Evolutionary conservation across 2,113 vertebrate genomes (phyloP).

Genomic region (Syngnathus typhle): DNA sequence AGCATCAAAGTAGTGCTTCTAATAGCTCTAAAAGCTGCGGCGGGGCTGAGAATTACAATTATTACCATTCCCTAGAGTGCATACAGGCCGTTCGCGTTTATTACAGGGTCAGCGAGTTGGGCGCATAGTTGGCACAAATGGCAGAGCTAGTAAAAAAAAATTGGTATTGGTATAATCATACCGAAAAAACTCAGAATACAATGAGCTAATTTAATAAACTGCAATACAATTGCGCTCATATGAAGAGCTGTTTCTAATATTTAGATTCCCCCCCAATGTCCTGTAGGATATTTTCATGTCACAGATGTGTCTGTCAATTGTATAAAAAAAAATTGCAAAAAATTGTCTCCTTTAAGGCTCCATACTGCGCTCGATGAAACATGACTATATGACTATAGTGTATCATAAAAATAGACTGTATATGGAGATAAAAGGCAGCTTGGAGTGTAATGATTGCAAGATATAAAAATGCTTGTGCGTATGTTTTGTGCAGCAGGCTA

Average conservation of each 20-base stretch:
- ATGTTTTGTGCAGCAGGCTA: background rate
- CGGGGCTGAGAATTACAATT: constrained; percentile 49
- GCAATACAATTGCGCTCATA: background rate
- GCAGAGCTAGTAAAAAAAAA: constrained; percentile 18
- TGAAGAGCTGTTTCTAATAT: too few species aligned
- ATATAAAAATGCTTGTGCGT: background rate
- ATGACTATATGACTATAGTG: constrained; percentile 31
- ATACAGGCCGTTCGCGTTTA: constrained; percentile 43
- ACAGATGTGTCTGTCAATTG: too few species aligned
- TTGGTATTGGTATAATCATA: background rate
- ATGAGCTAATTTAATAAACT: background rate
- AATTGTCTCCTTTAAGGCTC: constrained; percentile 15
- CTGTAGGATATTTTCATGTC: too few species aligned
- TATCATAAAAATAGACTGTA: background rate
- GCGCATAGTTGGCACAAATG: constrained; percentile 42
- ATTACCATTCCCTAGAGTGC: constrained; percentile 46
- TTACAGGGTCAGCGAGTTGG: constrained; percentile 50
- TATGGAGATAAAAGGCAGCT: background rate
- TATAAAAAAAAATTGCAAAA: background rate
- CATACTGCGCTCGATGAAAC: constrained; percentile 17
- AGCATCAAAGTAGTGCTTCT: constrained; percentile 57
- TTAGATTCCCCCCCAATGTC: too few species aligned
- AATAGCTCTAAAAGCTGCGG: constrained; percentile 50
- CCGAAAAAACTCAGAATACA: background rate
- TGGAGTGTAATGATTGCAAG: background rate